Conservation (phyloP, 2,797 vertebrate species). For the Hydrolagus colliei region DNA sequence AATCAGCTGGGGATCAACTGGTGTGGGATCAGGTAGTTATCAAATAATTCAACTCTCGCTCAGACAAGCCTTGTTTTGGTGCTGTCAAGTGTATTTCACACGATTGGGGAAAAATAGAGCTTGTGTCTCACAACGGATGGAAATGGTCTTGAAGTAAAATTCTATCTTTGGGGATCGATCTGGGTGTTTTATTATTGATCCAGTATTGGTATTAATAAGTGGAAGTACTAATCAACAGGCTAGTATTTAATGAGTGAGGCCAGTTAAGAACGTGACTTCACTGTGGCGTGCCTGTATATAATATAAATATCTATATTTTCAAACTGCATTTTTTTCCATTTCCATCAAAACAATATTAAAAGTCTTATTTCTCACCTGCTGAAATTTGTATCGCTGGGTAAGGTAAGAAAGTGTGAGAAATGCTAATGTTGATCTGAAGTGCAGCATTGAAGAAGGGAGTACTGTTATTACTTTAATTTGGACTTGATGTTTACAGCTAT, state of each 20-base stretch:
- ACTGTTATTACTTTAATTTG: slow-evolving; percentile 12
- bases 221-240: neutral
- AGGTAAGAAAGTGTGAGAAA: neutral
- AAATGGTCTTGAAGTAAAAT: neutral
- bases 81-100: neutral
- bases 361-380: neutral
- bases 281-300: slow-evolving; percentile 14
- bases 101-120: neutral
- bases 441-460: slow-evolving; percentile 9
- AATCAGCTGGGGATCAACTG: neutral
- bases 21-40: neutral
- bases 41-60: neutral
- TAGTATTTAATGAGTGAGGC: neutral
- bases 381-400: neutral
- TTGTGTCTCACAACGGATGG: neutral
- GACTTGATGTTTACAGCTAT: slow-evolving; percentile 13
- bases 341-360: neutral
- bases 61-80: neutral
- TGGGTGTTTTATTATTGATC: neutral
- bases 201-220: neutral
- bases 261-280: neutral
- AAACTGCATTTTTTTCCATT: neutral
- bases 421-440: neutral
- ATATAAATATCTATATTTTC: slow-evolving; percentile 22
- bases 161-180: neutral